Base-by-base conservation (phyloP, 2,113 vertebrate species). In the Nerophis lumbriciformis region DNA sequence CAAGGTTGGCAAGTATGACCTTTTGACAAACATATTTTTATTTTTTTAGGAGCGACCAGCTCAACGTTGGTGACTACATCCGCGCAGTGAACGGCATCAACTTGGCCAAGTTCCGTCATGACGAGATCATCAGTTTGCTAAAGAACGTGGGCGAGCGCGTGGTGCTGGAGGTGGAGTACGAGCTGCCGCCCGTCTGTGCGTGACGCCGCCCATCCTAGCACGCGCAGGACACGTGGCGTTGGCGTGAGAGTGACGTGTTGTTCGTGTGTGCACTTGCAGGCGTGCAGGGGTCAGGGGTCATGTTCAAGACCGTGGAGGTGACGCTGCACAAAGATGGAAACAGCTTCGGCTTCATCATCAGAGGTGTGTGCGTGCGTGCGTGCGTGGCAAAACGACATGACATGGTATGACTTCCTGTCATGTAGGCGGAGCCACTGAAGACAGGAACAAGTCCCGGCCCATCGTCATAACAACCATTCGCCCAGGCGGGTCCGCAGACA, bases 41-140 rank as follows among this genome's bases (percentile, higher is more conserved):
- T 28, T 28, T 28, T 28, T 3, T 51, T 13, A 99, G 97, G 88
- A 99, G 97, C 64, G 97, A 98, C 83, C 97, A 99, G 88, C 88
- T 99, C 82, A 96, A 95, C 70, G 92, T 99, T 9, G 97, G 97
- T 0, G 97, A 99, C 87, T 98, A 96, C 83, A 99, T 98, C 79
- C 96, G 96, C 78, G 92, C 96, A 1, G 97, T 99, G 8, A 99
- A 98, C 52, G 97, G 97, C 61, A 99, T 99, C 91, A 98, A 98
- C 84, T 83, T 99, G 73, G 92, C 94, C 65, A 98, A 95, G 71
- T 98, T 99, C 89, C 93, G 96, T 51, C 97, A 99, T 0, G 97
- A 98, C 1, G 97, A 99, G 84, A 98, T 99, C 88, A 98, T 98
- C 89, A 98, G 96, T 61, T 83, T 99, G 60, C 90, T 99, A 80